Percentiles rank a stretch among this genome's conserved stretches.
These are phyloP conservation scores for Calidris pugnax DNA, from an alignment of 2,113 vertebrate genomes.

Conservation along the genomic window DNA sequence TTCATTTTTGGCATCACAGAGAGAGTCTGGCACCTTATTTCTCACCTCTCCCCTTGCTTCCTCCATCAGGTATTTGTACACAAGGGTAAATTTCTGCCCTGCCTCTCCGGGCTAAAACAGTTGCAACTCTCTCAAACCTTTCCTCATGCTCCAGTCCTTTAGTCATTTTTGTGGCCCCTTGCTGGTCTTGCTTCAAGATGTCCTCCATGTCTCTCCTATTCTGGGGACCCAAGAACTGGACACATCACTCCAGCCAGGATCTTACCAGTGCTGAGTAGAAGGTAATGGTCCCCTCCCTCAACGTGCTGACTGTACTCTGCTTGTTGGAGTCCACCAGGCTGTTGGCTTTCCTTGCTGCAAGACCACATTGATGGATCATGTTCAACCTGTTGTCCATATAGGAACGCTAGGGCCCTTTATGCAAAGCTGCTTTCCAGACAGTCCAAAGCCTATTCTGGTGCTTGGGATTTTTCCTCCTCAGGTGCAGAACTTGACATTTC, in stretches of 20 bases:
- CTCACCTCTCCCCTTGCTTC: neutral
- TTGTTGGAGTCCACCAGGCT: neutral
- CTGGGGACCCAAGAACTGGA: neutral
- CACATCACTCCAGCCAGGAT: neutral
- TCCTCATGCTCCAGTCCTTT: neutral
- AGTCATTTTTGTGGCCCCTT: neutral
- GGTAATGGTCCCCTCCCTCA: neutral
- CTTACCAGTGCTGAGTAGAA: neutral
- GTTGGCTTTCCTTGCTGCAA: neutral
- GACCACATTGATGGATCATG: neutral
- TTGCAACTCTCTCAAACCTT: neutral
- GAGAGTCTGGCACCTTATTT: neutral
- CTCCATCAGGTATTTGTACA: neutral
- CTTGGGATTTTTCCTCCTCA: neutral
- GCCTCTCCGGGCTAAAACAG: neutral
- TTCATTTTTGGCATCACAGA: neutral
- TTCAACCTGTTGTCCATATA: neutral
- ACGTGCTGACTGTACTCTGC: neutral
- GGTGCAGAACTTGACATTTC: neutral
- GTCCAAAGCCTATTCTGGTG: neutral
- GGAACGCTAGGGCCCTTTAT: neutral
- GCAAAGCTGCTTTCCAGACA: neutral
- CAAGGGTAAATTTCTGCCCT: neutral
- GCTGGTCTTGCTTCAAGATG: neutral
- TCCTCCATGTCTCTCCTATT: neutral